These are phyloP conservation scores for Drosophila sp. DNA, from an alignment of 1,140 invertebrate species.

Conservation along the genomic window DNA sequence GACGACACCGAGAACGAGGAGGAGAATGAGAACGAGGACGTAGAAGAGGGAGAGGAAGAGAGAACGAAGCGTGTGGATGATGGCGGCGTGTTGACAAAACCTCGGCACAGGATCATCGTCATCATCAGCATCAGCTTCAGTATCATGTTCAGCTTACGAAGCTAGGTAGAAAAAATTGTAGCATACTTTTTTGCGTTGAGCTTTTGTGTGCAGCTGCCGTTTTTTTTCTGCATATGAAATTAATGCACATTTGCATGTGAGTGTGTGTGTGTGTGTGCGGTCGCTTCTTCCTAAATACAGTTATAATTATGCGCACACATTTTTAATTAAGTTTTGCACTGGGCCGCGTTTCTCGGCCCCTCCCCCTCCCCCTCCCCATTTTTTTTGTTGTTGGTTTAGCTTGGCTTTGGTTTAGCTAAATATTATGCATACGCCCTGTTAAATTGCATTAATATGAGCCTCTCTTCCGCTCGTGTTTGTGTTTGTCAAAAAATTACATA, in stretches of 20 bases:
- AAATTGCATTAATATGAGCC: constrained; percentile 74
- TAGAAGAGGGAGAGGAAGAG: neutral
- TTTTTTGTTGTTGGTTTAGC: constrained; percentile 14
- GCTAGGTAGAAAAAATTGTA: constrained; percentile 50
- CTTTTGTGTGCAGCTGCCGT: constrained; percentile 65
- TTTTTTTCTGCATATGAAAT: constrained; percentile 66
- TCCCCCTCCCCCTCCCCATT: constrained; percentile 18
- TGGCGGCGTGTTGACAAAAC: constrained; percentile 74
- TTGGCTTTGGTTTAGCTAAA: constrained; percentile 67
- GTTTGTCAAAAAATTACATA: constrained; percentile 70
- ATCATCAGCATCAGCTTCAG: constrained; percentile 54
- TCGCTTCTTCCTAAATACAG: constrained; percentile 73
- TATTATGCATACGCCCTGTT: constrained; percentile 80
- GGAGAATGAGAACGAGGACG: constrained; percentile 20
- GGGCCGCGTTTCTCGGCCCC: constrained; percentile 22
- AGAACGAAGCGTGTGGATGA: constrained; percentile 6
- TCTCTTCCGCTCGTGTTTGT: constrained; percentile 37
- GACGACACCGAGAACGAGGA: neutral
- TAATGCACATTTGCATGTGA: constrained; percentile 63
- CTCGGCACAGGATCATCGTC: constrained; percentile 70
- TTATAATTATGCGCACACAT: constrained; percentile 81
- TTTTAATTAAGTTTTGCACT: constrained; percentile 78
- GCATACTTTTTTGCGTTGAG: constrained; percentile 67
- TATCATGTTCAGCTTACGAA: constrained; percentile 57
- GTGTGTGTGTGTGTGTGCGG: constrained; percentile 41